phyloP scores from a whole-genome alignment of 2,797 vertebrate species.

The Lepus oiostolus region DNA sequence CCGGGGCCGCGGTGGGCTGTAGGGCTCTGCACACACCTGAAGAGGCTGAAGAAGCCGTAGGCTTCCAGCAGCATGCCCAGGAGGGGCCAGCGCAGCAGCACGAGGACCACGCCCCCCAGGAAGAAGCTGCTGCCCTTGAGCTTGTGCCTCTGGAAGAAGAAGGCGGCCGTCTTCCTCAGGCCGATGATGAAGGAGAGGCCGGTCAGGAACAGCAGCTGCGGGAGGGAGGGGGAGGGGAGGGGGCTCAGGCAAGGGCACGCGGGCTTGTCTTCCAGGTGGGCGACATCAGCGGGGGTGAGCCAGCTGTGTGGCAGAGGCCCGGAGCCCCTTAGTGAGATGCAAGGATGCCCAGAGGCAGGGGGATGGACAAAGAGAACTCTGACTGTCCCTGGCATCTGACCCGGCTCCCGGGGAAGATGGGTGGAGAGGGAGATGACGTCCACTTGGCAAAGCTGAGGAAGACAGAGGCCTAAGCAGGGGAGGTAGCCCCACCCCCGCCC shows the following conservation, averaged over 20 bases:
- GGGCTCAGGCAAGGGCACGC: neutral
- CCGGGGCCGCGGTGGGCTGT: rapidly evolving
- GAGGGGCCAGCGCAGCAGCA: constrained; percentile 93
- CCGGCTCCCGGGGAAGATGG: neutral
- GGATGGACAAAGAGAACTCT: neutral
- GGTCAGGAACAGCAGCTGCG: constrained; percentile 92
- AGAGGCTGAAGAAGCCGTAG: constrained; percentile 94
- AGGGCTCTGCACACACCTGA: constrained; percentile 88
- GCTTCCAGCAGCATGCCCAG: constrained; percentile 93
- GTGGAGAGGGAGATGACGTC: neutral
- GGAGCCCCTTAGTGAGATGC: neutral
- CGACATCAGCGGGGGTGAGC: rapidly evolving
- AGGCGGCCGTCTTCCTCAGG: constrained; percentile 90
- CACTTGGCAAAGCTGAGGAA: neutral
- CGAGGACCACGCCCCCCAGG: constrained; percentile 91
- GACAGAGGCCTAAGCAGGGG: neutral
- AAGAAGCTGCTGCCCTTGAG: constrained; percentile 94
- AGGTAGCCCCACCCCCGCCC: neutral
- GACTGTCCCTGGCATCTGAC: neutral
- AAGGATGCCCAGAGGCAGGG: neutral
- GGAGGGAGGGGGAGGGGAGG: neutral
- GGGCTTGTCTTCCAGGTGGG: no score
- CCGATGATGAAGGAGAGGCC: constrained; percentile 94
- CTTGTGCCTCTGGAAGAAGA: constrained; percentile 95
- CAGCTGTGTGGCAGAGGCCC: no score